These are phyloP conservation scores for Tolmerus cingulatus DNA, from an alignment of 2,888 invertebrate genomes.

Conservation along the genomic window DNA sequence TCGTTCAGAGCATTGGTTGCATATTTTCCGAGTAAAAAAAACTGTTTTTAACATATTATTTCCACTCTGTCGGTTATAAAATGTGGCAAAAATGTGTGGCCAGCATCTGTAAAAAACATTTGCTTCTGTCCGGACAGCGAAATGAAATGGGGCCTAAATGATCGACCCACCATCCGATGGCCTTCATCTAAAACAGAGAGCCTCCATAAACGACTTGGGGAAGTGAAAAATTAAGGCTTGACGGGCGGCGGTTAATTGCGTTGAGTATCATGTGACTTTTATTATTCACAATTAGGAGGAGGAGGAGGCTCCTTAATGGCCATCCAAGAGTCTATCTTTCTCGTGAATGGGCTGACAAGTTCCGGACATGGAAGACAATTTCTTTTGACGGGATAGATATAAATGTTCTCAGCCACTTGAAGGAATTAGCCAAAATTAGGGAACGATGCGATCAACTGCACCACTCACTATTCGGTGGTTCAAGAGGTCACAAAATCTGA, in stretches of 20 bases:
- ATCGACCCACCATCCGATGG: background rate
- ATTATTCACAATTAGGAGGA: slow-evolving; percentile 11
- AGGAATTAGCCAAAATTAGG: background rate
- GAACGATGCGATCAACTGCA: background rate
- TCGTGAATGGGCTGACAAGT: background rate
- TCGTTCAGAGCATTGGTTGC: background rate
- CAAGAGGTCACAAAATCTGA: background rate
- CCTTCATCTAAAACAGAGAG: slow-evolving; percentile 18
- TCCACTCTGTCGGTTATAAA: background rate
- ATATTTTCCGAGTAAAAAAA: background rate
- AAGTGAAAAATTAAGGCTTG: slow-evolving; percentile 23
- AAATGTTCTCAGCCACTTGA: background rate
- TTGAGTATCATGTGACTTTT: slow-evolving; percentile 30
- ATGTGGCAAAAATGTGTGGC: slow-evolving; percentile 10
- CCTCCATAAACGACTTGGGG: background rate
- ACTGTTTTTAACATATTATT: background rate
- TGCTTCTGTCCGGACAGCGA: background rate
- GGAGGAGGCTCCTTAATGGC: background rate
- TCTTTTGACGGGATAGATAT: background rate
- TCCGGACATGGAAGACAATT: background rate
- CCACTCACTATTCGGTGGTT: background rate
- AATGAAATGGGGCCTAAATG: background rate
- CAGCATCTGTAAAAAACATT: background rate
- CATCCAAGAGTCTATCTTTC: background rate
- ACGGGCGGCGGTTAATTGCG: slow-evolving; percentile 29